Base-by-base conservation (phyloP, 2,888 invertebrate species). In the Encarsia formosa region DNA sequence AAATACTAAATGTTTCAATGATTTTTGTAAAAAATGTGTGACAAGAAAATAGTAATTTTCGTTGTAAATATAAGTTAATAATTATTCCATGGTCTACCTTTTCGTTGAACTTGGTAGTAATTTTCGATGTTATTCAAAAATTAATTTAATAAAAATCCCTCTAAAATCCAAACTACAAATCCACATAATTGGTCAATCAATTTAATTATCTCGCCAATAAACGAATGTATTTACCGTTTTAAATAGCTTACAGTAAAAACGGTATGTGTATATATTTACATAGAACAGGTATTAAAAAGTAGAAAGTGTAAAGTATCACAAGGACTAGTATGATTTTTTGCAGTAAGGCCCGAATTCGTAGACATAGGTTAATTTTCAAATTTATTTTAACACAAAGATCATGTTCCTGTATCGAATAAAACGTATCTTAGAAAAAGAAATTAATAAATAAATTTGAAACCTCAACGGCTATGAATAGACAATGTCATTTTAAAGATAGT, bases 231-330 rank as follows among this genome's bases (percentile, higher is more conserved):
- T 53, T 32, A 49, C 54, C 35, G 46, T 57, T 52, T 57, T 9
- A 42, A 24, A 18, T 46, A 37, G 41, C 54, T 56, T 45, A 58
- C 52, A 61, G 59, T 65, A 64, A 40, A 64, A 66, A 64, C 56
- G 53, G 61, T 62, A 61, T 59, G 58, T 59, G 60, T 50, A 53
- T 48, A 54, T 58, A 59, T 64, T 59, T 64, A 65, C 61, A 64
- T 56, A 61, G 51, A 66, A 59, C 50, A 69, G 63, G 65, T 70
- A 67, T 67, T 68, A 62, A 68, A 52, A 65, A 67, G 67, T 71
- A 69, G 67, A 71, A 69, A 70, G 67, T 71, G 63, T 67, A 67
- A 69, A 67, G 68, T 71, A 71, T 71, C 67, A 71, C 69, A 71
- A 69, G 65, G 65, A 69, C 65, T 66, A 65, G 64, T 67, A 67